These are phyloP conservation scores for Willowsia nigromaculata DNA, from an alignment of 2,888 invertebrate genomes.

Conservation along the genomic window DNA sequence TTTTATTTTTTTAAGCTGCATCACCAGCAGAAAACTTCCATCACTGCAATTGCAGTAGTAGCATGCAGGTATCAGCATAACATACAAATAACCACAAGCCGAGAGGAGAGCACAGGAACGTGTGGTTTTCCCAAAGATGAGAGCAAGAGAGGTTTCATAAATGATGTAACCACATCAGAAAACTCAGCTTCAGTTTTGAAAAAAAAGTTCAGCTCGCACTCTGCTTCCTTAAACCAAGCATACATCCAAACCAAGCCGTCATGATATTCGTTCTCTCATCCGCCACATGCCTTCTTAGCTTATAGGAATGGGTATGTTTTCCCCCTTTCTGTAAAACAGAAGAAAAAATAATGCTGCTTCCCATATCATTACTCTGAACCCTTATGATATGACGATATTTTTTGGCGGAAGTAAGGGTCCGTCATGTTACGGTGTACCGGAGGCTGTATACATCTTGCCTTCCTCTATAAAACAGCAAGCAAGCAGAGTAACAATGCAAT, in stretches of 20 bases:
- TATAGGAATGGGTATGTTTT: not conserved
- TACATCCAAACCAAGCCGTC: not conserved
- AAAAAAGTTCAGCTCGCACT: conserved; percentile 33
- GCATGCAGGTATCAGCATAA: conserved; percentile 30
- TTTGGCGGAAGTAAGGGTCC: conserved; percentile 59
- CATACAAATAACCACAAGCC: conserved; percentile 26
- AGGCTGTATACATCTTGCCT: not conserved
- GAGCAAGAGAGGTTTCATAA: conserved; percentile 42
- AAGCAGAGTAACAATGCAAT: not conserved
- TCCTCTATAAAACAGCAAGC: not conserved
- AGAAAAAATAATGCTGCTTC: conserved; percentile 54
- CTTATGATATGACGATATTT: conserved; percentile 42
- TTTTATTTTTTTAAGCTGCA: not conserved
- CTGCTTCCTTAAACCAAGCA: not conserved
- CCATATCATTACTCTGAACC: conserved; percentile 53
- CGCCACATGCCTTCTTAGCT: conserved; percentile 45
- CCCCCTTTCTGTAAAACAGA: not conserved
- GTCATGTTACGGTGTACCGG: not conserved
- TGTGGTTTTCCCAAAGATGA: conserved; percentile 59
- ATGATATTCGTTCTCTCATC: conserved; percentile 6
- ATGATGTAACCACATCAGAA: conserved; percentile 65
- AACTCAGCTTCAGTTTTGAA: conserved; percentile 8
- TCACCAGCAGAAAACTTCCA: no score
- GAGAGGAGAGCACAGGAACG: conserved; percentile 58
- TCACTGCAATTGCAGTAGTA: not conserved